Evolutionary conservation across 92 coral and sea anemone species (phyloP), one percentile per base, ranked within the genome.

Genomic region (Porites rus): DNA sequence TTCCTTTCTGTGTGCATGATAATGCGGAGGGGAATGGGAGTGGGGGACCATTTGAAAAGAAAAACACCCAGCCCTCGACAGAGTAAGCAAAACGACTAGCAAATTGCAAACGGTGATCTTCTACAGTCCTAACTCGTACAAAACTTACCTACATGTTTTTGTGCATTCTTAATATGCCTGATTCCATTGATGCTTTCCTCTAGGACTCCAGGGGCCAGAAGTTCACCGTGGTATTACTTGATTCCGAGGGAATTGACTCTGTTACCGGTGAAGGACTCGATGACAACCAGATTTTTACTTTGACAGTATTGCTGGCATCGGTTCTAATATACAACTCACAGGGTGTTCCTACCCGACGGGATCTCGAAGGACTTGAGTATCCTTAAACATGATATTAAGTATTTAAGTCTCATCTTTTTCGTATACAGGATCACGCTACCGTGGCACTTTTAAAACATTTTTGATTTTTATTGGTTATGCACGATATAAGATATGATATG

Each of bases 241-340:
- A 94, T 87, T 91, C 98, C 51, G 98, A 94, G 79, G 98, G 98
- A 43, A 84, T 90, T 46, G 93, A 92, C 1, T 77, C 98, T 10
- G 88, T 75, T 2, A 61, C 64, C 1, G 88, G 89, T 6, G 77
- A 88, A 52, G 83, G 79, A 22, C 76, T 88, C 16, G 90, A 88
- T 46, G 95, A 94, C 56, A 90, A 92, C 88, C 81, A 85, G 22
- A 75, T 94, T 20, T 92, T 94, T 70, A 91, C 95, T 16, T 77
- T 94, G 56, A 84, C 94, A 22, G 92, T 92, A 25, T 84, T 94
- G 62, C 79, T 94, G 83, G 86, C 94, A 7, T 94, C 98, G 1
- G 90, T 92, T 69, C 53, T 94, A 74, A 90, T 94, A 9, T 94
- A 92, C 74, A 94, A 94, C 76, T 92, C 98, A 24, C 85, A 77